Conservation (phyloP, 2,797 vertebrate species). For the Todus mexicanus region DNA sequence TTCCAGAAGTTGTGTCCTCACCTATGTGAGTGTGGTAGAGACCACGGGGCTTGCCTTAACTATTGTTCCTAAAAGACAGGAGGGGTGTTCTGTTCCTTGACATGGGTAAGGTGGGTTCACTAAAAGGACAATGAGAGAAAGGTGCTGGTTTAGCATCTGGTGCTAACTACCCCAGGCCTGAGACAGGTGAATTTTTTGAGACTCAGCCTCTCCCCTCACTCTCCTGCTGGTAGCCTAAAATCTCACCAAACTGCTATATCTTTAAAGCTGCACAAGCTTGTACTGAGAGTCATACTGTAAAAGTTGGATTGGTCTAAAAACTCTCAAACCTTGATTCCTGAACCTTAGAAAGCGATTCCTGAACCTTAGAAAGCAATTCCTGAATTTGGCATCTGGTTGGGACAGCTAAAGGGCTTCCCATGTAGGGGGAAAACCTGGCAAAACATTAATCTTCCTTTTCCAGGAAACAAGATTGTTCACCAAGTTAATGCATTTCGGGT, state of each 20-base stretch:
- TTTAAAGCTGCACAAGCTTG: neutral
- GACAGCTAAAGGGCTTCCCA: neutral
- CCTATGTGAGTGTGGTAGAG: neutral
- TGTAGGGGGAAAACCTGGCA: neutral
- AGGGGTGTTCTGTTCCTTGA: neutral
- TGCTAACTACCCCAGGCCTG: neutral
- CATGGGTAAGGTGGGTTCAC: neutral
- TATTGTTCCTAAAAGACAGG: neutral
- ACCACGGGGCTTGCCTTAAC: neutral
- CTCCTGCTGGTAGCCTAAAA: neutral
- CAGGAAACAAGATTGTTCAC: neutral
- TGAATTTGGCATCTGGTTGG: neutral
- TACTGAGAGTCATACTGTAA: neutral
- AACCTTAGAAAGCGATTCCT: no score
- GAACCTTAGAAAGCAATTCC: neutral
- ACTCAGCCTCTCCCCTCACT: accelerated
- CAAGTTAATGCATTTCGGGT: neutral
- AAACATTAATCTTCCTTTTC: neutral
- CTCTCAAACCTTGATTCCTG: accelerated
- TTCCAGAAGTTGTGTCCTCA: neutral
- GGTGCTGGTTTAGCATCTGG: neutral
- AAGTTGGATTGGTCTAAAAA: neutral
- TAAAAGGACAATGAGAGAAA: neutral
- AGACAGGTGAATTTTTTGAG: neutral
- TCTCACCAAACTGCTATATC: neutral